Percentiles rank a stretch among this genome's conserved stretches.
phyloP scores from a whole-genome alignment of 2,113 vertebrate species.

The Zosterops hypoxanthus region DNA sequence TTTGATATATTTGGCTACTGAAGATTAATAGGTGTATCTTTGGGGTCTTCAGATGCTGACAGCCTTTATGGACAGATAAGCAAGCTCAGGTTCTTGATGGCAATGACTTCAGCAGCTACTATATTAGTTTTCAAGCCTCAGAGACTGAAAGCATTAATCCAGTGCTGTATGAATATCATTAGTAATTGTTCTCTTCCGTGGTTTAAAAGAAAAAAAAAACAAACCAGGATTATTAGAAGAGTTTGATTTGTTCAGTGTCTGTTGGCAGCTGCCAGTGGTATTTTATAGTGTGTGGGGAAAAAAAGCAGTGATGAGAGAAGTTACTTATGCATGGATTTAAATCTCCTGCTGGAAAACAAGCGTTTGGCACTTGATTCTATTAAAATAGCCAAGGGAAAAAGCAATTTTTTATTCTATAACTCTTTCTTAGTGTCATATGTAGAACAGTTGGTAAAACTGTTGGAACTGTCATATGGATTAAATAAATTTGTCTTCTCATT shows the following conservation, averaged over 20 bases:
- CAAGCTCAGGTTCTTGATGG: neutral
- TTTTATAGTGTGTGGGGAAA: neutral
- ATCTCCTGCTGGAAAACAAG: neutral
- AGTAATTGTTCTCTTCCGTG: neutral
- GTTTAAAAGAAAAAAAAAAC: neutral
- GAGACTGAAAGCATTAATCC: neutral
- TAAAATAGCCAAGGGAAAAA: neutral
- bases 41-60: neutral
- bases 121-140: neutral
- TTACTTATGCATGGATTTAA: neutral
- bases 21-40: neutral
- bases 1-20: neutral
- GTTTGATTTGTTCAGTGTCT: neutral
- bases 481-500: neutral
- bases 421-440: neutral
- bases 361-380: neutral
- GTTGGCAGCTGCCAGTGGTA: neutral
- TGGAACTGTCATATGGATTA: neutral
- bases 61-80: neutral
- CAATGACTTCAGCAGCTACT: neutral
- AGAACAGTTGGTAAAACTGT: neutral
- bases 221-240: neutral
- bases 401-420: neutral
- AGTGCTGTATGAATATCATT: neutral
- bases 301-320: neutral